phyloP scores from a whole-genome alignment of 2,797 vertebrate species.

The Pitangus sulphuratus region DNA sequence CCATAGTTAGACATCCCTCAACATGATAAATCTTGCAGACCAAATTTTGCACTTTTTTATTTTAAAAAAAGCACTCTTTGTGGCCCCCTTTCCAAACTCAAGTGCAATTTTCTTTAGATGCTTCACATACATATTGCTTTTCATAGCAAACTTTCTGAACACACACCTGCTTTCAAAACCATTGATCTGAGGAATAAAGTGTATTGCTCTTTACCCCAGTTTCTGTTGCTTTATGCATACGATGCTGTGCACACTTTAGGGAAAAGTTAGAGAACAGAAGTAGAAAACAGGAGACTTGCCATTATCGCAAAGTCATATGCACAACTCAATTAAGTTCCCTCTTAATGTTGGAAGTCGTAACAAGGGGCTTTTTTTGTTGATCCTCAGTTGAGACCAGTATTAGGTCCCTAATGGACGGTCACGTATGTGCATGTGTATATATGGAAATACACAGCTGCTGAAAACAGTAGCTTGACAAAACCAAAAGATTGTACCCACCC shows the following conservation, averaged over 20 bases:
- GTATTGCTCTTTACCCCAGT: neutral
- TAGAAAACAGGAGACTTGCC: neutral
- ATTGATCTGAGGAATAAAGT: neutral
- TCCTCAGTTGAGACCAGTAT: neutral
- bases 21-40: neutral
- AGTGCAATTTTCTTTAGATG: neutral
- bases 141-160: neutral
- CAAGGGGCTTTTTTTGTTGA: neutral
- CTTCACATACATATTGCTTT: neutral
- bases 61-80: neutral
- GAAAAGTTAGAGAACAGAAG: neutral
- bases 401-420: neutral
- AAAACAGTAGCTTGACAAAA: neutral
- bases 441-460: neutral
- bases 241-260: neutral
- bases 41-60: neutral
- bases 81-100: neutral
- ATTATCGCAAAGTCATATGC: neutral
- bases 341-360: neutral
- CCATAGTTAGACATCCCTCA: neutral
- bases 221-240: neutral
- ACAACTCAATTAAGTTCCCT: neutral
- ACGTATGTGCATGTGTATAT: fast-evolving
- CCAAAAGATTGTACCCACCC: neutral
- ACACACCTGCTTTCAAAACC: neutral